A percentile compares a stretch with the other conserved stretches of the same genome.
Conservation (phyloP, 2,888 invertebrate genomes). For the Cantharis nigra region DNA sequence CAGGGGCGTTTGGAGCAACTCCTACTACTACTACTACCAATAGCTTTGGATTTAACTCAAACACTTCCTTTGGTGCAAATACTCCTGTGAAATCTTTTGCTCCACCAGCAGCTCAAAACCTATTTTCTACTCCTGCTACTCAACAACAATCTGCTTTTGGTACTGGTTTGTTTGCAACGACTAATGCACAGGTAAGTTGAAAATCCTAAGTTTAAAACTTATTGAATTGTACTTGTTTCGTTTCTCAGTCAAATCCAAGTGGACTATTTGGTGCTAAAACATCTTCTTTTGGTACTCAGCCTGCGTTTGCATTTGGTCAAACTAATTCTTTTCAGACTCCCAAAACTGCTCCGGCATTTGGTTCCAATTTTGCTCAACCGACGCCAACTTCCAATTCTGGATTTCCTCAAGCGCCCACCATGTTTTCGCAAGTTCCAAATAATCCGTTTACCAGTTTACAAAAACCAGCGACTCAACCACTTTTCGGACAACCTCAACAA, state of each 20-base stretch:
- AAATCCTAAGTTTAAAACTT: not conserved
- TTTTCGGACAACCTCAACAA: conserved; percentile 46
- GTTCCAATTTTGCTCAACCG: conserved; percentile 30
- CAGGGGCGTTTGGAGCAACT: conserved; percentile 60
- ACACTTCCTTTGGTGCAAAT: conserved; percentile 54
- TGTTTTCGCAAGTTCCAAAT: conserved; percentile 11
- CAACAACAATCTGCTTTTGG: conserved; percentile 58
- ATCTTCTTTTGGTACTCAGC: conserved; percentile 43
- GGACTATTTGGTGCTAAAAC: conserved; percentile 39
- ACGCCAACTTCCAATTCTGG: conserved; percentile 37
- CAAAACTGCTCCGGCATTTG: conserved; percentile 38
- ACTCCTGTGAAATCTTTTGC: conserved; percentile 61
- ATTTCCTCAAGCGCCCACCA: conserved; percentile 50
- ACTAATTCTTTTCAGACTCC: conserved; percentile 43
- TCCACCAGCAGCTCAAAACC: conserved; percentile 44
- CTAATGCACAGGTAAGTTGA: conserved; percentile 13
- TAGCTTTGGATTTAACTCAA: conserved; percentile 53
- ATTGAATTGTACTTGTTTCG: conserved; percentile 17
- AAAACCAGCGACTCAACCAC: conserved; percentile 56
- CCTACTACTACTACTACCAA: conserved; percentile 51
- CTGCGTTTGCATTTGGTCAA: conserved; percentile 52
- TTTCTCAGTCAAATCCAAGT: conserved; percentile 26
- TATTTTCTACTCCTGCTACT: conserved; percentile 47
- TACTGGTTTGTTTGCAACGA: conserved; percentile 47
- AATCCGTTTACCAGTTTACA: not conserved